Base-by-base conservation (phyloP, 2,797 vertebrate genomes). In the Pseudochirops cupreus region DNA sequence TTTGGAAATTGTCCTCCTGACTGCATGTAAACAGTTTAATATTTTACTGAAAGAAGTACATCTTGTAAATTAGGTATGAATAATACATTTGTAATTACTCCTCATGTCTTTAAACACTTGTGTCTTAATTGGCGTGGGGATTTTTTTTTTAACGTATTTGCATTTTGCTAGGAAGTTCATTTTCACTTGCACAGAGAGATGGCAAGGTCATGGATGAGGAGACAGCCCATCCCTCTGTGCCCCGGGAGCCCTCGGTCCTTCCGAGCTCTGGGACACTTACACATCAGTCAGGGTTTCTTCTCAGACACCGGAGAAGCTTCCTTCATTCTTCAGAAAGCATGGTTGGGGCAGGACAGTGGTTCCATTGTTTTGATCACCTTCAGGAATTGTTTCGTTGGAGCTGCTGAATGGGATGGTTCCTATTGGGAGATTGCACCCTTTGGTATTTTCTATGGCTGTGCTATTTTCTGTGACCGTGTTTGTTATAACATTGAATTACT, bases 1-100 rank as follows among this genome's bases (percentile, higher is more conserved):
- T 96, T 98, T 97, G 98, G 97, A 98, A 98, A 98, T 98, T 98
- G 98, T 98, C 98, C 98, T 98, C 97, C 96, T 97, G 98, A 95
- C 98, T 98, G 98, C 98, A 97, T 98, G 98, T 99, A 99, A 99
- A 99, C 98, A 99, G 98, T 98, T 99, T 99, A 99, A 99, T 99
- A 99, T 99, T 99, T 99, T 99, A 98, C 98, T 9, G 98, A 98
- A 98, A 98, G 98, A 98, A 98, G 98, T 99, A 98, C 98, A 97
- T 99, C 98, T 99, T 99, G 98, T 99, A 99, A 98, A 99, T 99
- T 99, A 98, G 98, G 98, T 98, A 98, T 99, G 98, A 98, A 99
- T 99, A 99, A 99, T 99, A 98, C 98, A 99, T 99, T 98, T 97
- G 98, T 99, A 99, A 98, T 99, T 98, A 98, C 98, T 98, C 97